phyloP scores from a whole-genome alignment of 2,888 invertebrate species.

The Eucriotettix oculatus region DNA sequence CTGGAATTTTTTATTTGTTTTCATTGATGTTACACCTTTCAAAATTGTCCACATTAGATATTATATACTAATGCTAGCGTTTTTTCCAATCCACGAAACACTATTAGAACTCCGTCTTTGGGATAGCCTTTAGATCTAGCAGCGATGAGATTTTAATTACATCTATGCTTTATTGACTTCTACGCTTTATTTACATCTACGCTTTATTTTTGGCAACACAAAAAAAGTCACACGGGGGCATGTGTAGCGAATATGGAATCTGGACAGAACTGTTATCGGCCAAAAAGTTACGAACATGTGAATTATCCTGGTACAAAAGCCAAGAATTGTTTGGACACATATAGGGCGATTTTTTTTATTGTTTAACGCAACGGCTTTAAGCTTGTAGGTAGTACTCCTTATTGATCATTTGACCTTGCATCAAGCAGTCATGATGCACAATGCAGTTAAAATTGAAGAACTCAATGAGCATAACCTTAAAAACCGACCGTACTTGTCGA shows the following conservation, averaged over 20 bases:
- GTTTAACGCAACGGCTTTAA: not conserved
- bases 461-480: not conserved
- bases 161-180: not conserved
- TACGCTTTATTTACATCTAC: not conserved
- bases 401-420: not conserved
- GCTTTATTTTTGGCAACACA: not conserved
- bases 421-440: not conserved
- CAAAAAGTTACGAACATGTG: not conserved
- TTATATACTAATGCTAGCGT: not conserved
- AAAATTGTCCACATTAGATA: not conserved
- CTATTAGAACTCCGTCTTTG: not conserved
- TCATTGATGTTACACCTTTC: not conserved
- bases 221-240: not conserved
- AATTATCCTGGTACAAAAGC: not conserved
- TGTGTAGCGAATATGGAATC: not conserved
- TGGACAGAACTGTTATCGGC: not conserved
- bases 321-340: not conserved
- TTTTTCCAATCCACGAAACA: not conserved
- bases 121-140: not conserved
- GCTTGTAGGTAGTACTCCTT: too few species aligned
- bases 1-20: not conserved
- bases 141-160: not conserved
- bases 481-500: not conserved
- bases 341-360: not conserved
- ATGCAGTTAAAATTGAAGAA: not conserved